Evolutionary conservation across 2,888 invertebrate genomes (phyloP).

Genomic region (Macropis europaea): DNA sequence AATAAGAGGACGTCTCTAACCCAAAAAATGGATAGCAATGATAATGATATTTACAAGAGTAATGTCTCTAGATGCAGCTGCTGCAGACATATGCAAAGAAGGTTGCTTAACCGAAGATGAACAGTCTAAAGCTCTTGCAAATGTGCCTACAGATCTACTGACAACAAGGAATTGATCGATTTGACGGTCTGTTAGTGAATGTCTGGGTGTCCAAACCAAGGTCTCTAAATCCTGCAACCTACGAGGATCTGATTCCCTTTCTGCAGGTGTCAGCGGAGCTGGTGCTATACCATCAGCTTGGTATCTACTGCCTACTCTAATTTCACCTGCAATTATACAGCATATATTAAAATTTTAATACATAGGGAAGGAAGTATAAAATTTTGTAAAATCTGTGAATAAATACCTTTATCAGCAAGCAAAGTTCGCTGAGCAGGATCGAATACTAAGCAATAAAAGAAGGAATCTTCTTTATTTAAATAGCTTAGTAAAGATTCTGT

Average conservation of each 20-base stretch:
- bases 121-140: conserved; percentile 98
- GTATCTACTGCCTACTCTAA: conserved; percentile 93
- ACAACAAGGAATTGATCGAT: conserved; percentile 99
- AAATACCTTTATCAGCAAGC: conserved; percentile 95
- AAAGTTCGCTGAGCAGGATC: conserved; percentile 99
- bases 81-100: conserved; percentile 99
- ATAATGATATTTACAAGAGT: conserved; percentile 85
- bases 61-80: conserved; percentile 98
- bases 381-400: not conserved
- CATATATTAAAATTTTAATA: not conserved
- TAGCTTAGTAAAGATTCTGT: conserved; percentile 98
- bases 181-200: conserved; percentile 95
- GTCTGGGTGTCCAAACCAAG: conserved; percentile 96
- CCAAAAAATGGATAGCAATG: not conserved
- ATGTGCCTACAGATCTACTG: conserved; percentile 97
- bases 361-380: not conserved
- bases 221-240: conserved; percentile 91
- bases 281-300: conserved; percentile 91
- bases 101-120: conserved; percentile 99
- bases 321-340: conserved; percentile 78
- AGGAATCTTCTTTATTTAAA: conserved; percentile 98
- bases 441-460: conserved; percentile 99
- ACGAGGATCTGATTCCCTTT: conserved; percentile 84
- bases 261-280: conserved; percentile 83
- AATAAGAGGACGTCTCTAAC: not conserved